These are phyloP conservation scores for Phataginus tetradactyla DNA, from an alignment of 2,797 vertebrate species.

Conservation along the genomic window DNA sequence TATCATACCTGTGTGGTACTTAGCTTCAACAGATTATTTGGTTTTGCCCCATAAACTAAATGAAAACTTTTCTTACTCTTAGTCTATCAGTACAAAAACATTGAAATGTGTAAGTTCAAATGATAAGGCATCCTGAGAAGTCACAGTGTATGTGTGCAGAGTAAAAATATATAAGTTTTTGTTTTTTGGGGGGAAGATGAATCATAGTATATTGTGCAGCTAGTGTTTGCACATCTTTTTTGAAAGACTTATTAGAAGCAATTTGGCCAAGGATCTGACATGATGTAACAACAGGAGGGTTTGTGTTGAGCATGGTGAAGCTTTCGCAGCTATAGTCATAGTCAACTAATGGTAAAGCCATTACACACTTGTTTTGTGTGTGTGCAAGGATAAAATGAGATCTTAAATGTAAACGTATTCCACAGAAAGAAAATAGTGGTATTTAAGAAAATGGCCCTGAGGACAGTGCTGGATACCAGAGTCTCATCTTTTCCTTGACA, in stretches of 20 bases:
- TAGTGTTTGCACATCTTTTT: constrained; percentile 18
- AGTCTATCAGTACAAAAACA: not conserved
- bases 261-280: not conserved
- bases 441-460: constrained; percentile 30
- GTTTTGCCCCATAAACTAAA: constrained; percentile 11
- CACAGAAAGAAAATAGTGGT: not conserved
- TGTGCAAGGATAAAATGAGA: constrained; percentile 36
- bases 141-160: not conserved
- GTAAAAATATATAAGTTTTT: not conserved
- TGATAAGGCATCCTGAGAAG: constrained; percentile 47
- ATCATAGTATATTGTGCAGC: not conserved
- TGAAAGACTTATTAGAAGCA: constrained; percentile 27
- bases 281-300: not conserved
- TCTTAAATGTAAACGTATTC: not conserved
- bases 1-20: not conserved
- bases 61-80: constrained; percentile 41
- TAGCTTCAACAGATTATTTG: constrained; percentile 1
- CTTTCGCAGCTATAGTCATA: not conserved
- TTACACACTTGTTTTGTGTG: constrained; percentile 44
- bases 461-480: not conserved
- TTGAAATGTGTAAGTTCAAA: constrained; percentile 17
- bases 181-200: not conserved
- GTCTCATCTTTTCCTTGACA: constrained; percentile 20
- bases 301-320: constrained; percentile 6
- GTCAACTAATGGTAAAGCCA: not conserved